These are phyloP conservation scores for Nibea albiflora DNA, from an alignment of 2,113 vertebrate genomes.

Conservation along the genomic window DNA sequence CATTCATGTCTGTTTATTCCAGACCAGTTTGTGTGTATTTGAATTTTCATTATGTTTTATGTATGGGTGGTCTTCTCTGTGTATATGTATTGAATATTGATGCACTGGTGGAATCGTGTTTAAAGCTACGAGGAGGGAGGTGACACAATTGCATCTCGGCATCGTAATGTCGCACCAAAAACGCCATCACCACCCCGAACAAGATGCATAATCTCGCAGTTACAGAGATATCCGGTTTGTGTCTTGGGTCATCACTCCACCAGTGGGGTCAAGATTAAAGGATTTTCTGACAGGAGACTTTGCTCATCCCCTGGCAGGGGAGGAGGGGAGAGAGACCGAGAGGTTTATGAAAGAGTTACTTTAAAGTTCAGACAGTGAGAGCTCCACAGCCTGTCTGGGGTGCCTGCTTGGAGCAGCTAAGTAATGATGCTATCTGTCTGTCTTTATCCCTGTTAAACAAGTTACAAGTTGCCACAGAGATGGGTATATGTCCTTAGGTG, in stretches of 20 bases:
- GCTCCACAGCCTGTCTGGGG: constrained; percentile 54
- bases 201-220: constrained; percentile 34
- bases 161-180: neutral
- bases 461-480: neutral
- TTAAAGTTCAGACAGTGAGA: constrained; percentile 55
- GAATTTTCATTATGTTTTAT: constrained; percentile 36
- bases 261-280: constrained; percentile 75
- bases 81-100: constrained; percentile 6
- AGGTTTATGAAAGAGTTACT: constrained; percentile 63
- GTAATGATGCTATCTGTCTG: constrained; percentile 23
- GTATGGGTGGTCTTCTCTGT: neutral
- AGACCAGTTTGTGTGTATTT: neutral
- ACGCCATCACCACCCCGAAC: constrained; percentile 5
- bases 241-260: constrained; percentile 58
- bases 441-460: constrained; percentile 19
- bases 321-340: constrained; percentile 36
- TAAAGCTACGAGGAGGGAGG: neutral
- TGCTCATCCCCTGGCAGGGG: constrained; percentile 54
- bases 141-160: constrained; percentile 1
- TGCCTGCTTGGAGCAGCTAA: constrained; percentile 46
- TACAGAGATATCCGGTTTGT: constrained; percentile 30
- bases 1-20: constrained; percentile 5
- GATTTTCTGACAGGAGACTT: constrained; percentile 58
- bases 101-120: neutral
- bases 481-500: neutral